Conservation (phyloP, 2,797 vertebrate species). For the Pterois miles region DNA sequence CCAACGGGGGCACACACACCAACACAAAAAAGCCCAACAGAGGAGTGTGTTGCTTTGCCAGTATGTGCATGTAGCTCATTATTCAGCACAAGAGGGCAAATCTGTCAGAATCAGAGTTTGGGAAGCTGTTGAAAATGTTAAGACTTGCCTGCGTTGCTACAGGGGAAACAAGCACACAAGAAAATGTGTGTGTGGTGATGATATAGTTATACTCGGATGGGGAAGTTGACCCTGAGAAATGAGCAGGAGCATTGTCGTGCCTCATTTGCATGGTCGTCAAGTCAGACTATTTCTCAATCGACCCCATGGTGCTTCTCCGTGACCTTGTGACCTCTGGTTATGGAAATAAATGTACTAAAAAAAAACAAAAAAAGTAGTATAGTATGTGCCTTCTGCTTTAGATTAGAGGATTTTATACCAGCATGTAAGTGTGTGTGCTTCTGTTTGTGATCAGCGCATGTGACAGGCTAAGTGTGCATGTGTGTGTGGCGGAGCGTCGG, state of each 20-base stretch:
- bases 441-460: constrained; percentile 53
- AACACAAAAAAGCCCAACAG: not conserved
- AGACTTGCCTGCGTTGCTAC: constrained; percentile 51
- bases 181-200: constrained; percentile 55
- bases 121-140: constrained; percentile 44
- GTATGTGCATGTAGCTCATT: constrained; percentile 47
- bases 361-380: not conserved
- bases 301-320: constrained; percentile 15
- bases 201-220: constrained; percentile 60
- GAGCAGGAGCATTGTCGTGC: constrained; percentile 13
- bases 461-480: constrained; percentile 58
- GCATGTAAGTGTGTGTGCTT: constrained; percentile 4
- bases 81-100: constrained; percentile 34
- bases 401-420: not conserved
- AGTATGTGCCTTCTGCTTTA: not conserved
- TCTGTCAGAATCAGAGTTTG: constrained; percentile 47
- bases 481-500: constrained; percentile 63
- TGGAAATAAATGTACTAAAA: not conserved
- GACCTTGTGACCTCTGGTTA: constrained; percentile 24
- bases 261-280: constrained; percentile 61
- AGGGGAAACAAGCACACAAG: constrained; percentile 62
- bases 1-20: constrained; percentile 8
- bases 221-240: constrained; percentile 81
- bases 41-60: constrained; percentile 41
- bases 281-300: constrained; percentile 34